phyloP scores from a whole-genome alignment of 2,888 invertebrate species.

The Megaustenia siamemsis region DNA sequence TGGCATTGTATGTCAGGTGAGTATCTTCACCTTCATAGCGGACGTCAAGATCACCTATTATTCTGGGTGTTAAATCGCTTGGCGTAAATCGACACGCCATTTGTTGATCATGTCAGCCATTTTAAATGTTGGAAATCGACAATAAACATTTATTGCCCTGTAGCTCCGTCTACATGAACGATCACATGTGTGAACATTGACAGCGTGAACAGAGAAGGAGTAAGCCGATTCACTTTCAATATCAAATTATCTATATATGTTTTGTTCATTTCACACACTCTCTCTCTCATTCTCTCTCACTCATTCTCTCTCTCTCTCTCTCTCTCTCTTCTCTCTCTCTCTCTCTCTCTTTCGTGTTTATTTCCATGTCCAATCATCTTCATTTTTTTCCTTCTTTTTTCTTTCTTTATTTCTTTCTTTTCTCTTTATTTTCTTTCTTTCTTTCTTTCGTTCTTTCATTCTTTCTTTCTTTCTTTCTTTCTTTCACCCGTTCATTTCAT shows the following conservation, averaged over 20 bases:
- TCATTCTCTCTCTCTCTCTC: slow-evolving; percentile 35
- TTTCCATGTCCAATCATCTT: not conserved
- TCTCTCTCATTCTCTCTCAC: not conserved
- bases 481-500: not conserved
- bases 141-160: too few relatives aligned
- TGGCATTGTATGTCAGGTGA: too few relatives aligned
- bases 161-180: too few relatives aligned
- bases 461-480: slow-evolving; percentile 12
- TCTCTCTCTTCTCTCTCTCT: slow-evolving; percentile 3
- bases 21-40: too few relatives aligned
- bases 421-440: not conserved
- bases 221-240: too few relatives aligned
- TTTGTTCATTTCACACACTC: not conserved
- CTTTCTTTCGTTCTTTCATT: slow-evolving; percentile 1
- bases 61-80: too few relatives aligned
- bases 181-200: too few relatives aligned
- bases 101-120: too few relatives aligned
- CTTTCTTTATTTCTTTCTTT: not conserved
- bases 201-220: too few relatives aligned
- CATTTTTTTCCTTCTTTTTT: not conserved
- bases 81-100: too few relatives aligned
- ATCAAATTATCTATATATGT: not conserved
- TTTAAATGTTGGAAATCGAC: too few relatives aligned
- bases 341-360: not conserved
- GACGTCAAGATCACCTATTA: too few relatives aligned